Evolutionary conservation across 2,888 invertebrate species (phyloP), one percentile per base, ranked within the genome.

Genomic region (Cephus pygmeus): DNA sequence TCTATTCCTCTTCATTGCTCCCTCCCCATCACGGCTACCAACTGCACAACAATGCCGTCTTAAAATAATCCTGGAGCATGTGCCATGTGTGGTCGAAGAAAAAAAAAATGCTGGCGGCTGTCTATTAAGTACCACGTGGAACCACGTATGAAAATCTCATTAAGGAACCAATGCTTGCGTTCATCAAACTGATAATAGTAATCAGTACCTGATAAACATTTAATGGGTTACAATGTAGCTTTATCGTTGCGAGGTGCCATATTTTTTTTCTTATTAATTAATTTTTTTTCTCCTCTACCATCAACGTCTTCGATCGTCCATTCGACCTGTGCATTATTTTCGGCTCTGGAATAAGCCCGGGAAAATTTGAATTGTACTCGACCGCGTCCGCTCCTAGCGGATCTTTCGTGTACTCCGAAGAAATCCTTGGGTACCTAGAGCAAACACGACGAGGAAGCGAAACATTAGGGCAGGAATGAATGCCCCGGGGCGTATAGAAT

Each of bases 401-500:
- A 56, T 56, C 40, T 56, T 56, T 23, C 2, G 1, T 23, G 40
- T 23, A 56, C 40, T 56, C 9, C 40, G 23, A 56, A 23, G 40
- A 23, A 56, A 56, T 56, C 23, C 23, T 9, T 2, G 40, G 23
- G 23, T 56, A 15, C 40, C 40, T 56, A 73, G 74, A 73, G 74
- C 34, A 83, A 85, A 87, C 83, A 84, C 79, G 40, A 80, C 77
- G 77, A 82, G 83, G 80, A 82, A 82, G 80, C 81, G 81, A 81
- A 83, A 82, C 84, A 85, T 83, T 82, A 83, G 77, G 80, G 79
- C 81, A 80, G 82, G 81, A 85, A 86, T 83, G 84, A 85, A 85
- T 83, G 84, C 81, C 82, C 82, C 82, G 83, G 81, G 83, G 86
- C 88, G 88, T 87, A 83, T 75, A 83, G 80, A 88, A 88, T 88